Evolutionary conservation across 2,888 invertebrate genomes (phyloP).

Genomic region (Tipula unca): DNA sequence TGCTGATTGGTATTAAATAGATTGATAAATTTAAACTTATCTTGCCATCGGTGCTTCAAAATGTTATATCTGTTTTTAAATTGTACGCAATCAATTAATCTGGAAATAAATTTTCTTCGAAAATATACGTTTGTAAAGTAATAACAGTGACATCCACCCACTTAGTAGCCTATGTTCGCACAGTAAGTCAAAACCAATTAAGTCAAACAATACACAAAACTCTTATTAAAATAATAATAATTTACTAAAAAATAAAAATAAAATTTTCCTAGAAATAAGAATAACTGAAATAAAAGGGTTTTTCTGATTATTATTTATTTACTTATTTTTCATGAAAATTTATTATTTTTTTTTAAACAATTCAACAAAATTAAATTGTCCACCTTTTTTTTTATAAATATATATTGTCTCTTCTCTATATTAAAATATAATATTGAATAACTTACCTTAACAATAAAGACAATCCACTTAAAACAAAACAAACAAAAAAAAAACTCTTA

Average conservation of each 20-base stretch:
- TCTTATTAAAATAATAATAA: neutral
- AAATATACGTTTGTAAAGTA: no score
- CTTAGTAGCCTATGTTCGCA: no score
- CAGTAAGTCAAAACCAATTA: neutral
- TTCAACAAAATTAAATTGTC: neutral
- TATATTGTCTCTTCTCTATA: neutral
- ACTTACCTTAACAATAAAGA: conserved; percentile 4
- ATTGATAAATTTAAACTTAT: no score
- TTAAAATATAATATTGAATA: neutral
- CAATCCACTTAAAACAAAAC: neutral
- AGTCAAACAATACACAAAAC: neutral
- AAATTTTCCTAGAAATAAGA: neutral
- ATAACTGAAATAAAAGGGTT: neutral
- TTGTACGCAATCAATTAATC: no score
- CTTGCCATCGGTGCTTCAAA: no score
- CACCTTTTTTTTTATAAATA: neutral
- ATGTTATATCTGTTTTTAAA: no score
- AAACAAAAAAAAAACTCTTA: neutral
- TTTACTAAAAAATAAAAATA: neutral
- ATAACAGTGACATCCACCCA: no score
- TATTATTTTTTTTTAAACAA: neutral
- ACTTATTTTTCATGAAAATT: neutral
- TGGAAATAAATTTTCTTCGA: no score
- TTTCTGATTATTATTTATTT: neutral
- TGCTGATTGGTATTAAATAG: no score